Evolutionary conservation across 2,888 invertebrate genomes (phyloP).

Genomic region (Xestia ashworthii): DNA sequence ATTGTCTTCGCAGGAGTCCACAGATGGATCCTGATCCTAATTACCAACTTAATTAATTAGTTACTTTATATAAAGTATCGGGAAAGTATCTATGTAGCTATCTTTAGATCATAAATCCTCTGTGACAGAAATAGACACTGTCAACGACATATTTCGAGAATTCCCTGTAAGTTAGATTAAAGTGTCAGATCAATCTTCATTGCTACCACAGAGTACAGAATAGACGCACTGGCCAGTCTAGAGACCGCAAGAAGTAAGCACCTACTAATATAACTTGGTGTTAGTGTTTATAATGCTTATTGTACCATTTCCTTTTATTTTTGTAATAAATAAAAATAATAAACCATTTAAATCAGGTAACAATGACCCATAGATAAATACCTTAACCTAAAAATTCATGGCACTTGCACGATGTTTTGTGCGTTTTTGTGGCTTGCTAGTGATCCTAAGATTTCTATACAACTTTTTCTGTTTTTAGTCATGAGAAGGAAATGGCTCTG

Average conservation of each 20-base stretch:
- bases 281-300: too few species aligned
- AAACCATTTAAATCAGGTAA: too few species aligned
- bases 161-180: background rate
- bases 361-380: too few species aligned
- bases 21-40: background rate
- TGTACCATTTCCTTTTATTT: too few species aligned
- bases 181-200: conserved; percentile 44
- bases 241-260: background rate
- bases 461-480: too few species aligned
- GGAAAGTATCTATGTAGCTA: background rate
- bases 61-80: background rate
- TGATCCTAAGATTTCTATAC: too few species aligned
- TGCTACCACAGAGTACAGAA: background rate
- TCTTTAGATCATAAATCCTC: background rate
- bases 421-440: too few species aligned
- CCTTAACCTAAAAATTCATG: too few species aligned
- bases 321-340: too few species aligned
- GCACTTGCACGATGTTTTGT: too few species aligned
- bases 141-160: background rate
- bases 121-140: background rate
- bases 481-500: too few species aligned
- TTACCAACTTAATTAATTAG: background rate
- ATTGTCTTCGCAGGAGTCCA: background rate
- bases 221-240: background rate
- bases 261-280: background rate